Evolutionary conservation across 2,797 vertebrate species (phyloP).

Genomic region (Helarctos malayanus): DNA sequence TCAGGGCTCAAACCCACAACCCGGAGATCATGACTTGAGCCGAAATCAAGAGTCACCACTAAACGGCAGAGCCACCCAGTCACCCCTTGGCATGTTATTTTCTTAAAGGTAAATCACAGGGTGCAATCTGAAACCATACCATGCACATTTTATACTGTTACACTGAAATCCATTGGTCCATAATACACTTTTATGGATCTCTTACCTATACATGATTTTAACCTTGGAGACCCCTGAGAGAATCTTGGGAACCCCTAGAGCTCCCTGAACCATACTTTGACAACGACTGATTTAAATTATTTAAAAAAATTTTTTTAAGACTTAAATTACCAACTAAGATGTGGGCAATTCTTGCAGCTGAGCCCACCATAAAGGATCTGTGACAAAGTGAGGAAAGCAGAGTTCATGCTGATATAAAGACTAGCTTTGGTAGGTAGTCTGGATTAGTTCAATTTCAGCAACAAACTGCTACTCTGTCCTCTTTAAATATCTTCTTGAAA

Average conservation of each 20-base stretch:
- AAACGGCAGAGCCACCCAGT: not conserved
- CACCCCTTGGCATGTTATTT: not conserved
- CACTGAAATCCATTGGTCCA: not conserved
- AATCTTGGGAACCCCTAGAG: not conserved
- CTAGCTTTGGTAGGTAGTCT: not conserved
- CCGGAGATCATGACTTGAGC: not conserved
- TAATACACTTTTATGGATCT: not conserved
- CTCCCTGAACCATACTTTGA: not conserved
- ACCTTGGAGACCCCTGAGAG: not conserved
- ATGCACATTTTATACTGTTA: not conserved
- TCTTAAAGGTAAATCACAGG: not conserved
- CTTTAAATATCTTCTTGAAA: not conserved
- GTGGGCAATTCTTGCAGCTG: not conserved
- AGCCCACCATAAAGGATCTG: not conserved
- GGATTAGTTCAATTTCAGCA: not conserved
- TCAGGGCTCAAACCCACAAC: not conserved
- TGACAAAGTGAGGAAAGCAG: not conserved
- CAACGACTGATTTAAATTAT: not conserved
- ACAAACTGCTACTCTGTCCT: not conserved
- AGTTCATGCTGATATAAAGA: not conserved
- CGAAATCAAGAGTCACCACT: not conserved
- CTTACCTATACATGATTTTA: not conserved
- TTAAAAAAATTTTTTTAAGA: not conserved
- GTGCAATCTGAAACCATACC: not conserved
- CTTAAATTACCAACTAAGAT: not conserved